Evolutionary conservation across 1,140 invertebrate genomes (phyloP).

Genomic region (Danaus melanippus): DNA sequence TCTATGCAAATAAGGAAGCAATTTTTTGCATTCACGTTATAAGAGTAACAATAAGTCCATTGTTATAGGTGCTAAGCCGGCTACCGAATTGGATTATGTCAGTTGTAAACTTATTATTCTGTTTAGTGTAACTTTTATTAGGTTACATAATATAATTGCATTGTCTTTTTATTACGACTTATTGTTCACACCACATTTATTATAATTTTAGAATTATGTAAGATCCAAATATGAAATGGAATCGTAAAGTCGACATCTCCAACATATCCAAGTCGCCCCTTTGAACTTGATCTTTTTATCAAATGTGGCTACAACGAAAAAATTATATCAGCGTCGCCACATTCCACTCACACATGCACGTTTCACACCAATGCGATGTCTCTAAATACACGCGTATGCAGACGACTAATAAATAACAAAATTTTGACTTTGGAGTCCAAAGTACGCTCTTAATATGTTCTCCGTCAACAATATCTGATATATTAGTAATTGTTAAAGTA

Average conservation of each 20-base stretch:
- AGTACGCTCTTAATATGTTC: too few relatives aligned
- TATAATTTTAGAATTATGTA: constrained; percentile 4
- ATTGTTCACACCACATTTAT: not conserved
- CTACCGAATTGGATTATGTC: constrained; percentile 48
- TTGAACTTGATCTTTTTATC: constrained; percentile 68
- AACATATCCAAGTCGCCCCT: constrained; percentile 29
- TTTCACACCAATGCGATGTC: too few relatives aligned
- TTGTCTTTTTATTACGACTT: too few relatives aligned
- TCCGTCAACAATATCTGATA: too few relatives aligned
- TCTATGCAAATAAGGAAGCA: constrained; percentile 55
- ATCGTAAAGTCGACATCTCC: too few relatives aligned
- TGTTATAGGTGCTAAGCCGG: constrained; percentile 26
- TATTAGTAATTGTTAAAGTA: too few relatives aligned
- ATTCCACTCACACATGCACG: constrained; percentile 37
- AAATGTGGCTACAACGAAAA: constrained; percentile 41
- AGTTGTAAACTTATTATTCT: constrained; percentile 33
- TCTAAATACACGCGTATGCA: too few relatives aligned
- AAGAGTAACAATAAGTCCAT: constrained; percentile 31
- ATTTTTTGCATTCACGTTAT: constrained; percentile 42
- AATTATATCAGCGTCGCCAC: constrained; percentile 51
- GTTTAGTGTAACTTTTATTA: not conserved
- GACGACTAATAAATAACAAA: too few relatives aligned
- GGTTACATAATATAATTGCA: not conserved
- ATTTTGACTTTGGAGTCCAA: too few relatives aligned
- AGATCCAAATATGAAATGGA: not conserved